These are phyloP conservation scores for Chelonia mydas DNA, from an alignment of 2,797 vertebrate species.

Conservation along the genomic window DNA sequence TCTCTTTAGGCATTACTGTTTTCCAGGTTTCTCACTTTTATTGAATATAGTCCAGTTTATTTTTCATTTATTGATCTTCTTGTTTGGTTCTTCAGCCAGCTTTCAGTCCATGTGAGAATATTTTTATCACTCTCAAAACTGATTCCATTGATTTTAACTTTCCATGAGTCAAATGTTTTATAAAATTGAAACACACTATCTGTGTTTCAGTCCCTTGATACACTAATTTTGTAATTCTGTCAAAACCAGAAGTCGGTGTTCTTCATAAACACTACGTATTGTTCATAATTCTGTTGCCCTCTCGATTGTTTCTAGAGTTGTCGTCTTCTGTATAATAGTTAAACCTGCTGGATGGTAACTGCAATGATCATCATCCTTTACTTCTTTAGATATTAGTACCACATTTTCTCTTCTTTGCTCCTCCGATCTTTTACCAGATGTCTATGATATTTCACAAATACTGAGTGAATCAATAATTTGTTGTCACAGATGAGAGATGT, in stretches of 20 bases:
- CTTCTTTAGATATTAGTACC: neutral
- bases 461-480: neutral
- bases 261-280: neutral
- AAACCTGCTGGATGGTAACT: neutral
- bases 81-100: slow-evolving; percentile 16
- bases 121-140: slow-evolving; percentile 17
- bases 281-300: neutral
- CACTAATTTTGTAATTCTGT: neutral
- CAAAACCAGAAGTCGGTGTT: neutral
- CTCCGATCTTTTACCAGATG: neutral
- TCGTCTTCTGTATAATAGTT: neutral
- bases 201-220: neutral
- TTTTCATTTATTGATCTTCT: slow-evolving; percentile 27
- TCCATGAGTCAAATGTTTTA: neutral
- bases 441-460: neutral
- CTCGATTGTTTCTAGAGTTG: neutral
- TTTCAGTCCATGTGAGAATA: slow-evolving; percentile 33
- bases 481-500: neutral
- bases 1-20: slow-evolving; percentile 24
- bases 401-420: neutral
- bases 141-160: neutral
- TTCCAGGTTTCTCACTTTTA: slow-evolving; percentile 17
- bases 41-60: slow-evolving; percentile 26
- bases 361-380: neutral
- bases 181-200: neutral